A percentile compares a stretch with the other conserved stretches of the same genome.
These are phyloP conservation scores for Siphlonurus alternatus DNA, from an alignment of 2,888 invertebrate species.

Conservation along the genomic window DNA sequence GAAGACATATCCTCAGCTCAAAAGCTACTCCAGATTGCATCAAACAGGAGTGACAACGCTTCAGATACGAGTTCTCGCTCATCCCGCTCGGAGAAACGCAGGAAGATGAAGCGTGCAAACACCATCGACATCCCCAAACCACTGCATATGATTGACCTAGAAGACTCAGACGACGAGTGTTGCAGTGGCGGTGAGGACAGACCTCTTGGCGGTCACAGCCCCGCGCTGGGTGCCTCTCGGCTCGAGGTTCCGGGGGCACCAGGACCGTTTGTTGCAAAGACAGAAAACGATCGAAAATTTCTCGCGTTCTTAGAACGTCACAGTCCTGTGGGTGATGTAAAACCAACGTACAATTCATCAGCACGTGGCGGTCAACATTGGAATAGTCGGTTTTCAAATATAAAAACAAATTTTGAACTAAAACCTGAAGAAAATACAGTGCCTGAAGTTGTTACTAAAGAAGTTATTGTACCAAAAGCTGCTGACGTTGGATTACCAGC, in stretches of 20 bases:
- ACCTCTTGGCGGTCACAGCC: slow-evolving; percentile 20
- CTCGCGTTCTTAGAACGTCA: slow-evolving; percentile 65
- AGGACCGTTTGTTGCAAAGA: slow-evolving; percentile 59
- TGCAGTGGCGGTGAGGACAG: slow-evolving; percentile 16
- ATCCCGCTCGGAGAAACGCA: slow-evolving; percentile 38
- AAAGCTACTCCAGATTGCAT: slow-evolving; percentile 18
- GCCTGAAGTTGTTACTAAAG: background rate
- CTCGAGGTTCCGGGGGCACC: slow-evolving; percentile 14
- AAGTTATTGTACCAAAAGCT: background rate
- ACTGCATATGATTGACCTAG: slow-evolving; percentile 26
- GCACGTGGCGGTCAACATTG: slow-evolving; percentile 42
- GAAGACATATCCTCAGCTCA: slow-evolving; percentile 14
- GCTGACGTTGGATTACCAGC: slow-evolving; percentile 14
- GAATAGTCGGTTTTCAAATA: slow-evolving; percentile 67
- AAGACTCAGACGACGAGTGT: slow-evolving; percentile 31
- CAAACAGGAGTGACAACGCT: slow-evolving; percentile 14
- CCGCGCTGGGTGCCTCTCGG: slow-evolving; percentile 17
- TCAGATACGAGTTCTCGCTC: slow-evolving; percentile 12
- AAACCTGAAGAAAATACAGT: background rate
- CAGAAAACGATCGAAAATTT: slow-evolving; percentile 72
- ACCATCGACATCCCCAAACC: slow-evolving; percentile 76
- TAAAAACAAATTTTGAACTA: slow-evolving; percentile 66
- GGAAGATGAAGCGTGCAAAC: slow-evolving; percentile 72
- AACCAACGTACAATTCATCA: slow-evolving; percentile 21
- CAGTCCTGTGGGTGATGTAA: slow-evolving; percentile 29